phyloP scores from a whole-genome alignment of 2,113 vertebrate species.

The Choloepus hoffmanni region DNA sequence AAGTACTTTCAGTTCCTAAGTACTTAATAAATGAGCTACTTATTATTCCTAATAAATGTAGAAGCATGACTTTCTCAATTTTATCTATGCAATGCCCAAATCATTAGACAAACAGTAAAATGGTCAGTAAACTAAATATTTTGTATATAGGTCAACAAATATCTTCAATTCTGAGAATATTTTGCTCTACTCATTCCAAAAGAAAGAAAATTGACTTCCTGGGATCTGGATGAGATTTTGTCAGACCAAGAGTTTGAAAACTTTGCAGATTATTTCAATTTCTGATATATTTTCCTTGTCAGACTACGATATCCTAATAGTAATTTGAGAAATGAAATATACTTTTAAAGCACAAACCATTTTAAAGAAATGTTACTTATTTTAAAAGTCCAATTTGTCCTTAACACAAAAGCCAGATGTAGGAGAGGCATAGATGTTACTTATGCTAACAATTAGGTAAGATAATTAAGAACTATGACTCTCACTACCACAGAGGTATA shows the following conservation, averaged over 20 bases:
- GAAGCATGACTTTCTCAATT: background rate
- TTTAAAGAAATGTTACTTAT: constrained; percentile 5
- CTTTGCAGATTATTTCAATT: background rate
- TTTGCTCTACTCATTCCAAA: background rate
- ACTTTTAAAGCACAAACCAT: constrained; percentile 26
- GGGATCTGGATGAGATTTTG: background rate
- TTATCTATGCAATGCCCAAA: constrained; percentile 37
- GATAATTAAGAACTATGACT: background rate
- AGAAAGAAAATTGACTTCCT: background rate
- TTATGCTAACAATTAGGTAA: background rate
- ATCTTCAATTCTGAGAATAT: background rate
- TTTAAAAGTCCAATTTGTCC: constrained; percentile 47
- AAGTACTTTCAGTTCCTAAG: background rate
- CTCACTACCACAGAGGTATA: background rate
- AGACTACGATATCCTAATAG: background rate
- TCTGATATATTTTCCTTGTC: background rate
- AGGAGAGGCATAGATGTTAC: background rate
- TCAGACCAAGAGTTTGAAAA: background rate
- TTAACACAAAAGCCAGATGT: constrained; percentile 15
- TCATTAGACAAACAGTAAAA: background rate
- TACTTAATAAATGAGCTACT: background rate
- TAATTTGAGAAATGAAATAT: constrained; percentile 40
- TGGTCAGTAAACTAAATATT: background rate
- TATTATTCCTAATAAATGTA: constrained; percentile 22
- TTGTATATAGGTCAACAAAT: background rate